Conservation (phyloP, 2,888 invertebrate genomes). For the Hedya salicella region DNA sequence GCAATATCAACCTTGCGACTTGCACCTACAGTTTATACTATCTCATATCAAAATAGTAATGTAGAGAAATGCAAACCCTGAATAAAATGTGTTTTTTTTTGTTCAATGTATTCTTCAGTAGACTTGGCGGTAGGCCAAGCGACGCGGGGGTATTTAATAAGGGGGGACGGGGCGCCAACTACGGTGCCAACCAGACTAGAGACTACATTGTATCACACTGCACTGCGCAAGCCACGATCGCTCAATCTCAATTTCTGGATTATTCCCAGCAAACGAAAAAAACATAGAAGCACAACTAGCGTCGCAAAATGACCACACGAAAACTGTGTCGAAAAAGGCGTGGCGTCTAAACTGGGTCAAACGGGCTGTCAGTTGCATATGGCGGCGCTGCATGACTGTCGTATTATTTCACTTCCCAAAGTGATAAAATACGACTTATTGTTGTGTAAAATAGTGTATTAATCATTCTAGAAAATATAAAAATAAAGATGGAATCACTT, state of each 20-base stretch:
- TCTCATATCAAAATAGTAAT: neutral
- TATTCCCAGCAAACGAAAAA: too few species aligned
- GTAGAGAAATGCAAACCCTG: neutral
- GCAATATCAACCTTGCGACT: conserved; percentile 2
- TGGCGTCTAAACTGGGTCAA: too few species aligned
- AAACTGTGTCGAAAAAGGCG: too few species aligned
- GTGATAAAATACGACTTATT: too few species aligned
- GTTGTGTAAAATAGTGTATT: too few species aligned
- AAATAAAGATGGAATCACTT: too few species aligned
- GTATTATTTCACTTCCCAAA: too few species aligned
- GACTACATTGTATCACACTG: conserved; percentile 1
- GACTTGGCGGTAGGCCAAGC: conserved; percentile 32
- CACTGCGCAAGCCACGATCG: neutral
- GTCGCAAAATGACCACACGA: too few species aligned
- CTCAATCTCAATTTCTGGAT: neutral
- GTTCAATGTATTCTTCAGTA: conserved; percentile 32
- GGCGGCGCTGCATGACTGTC: too few species aligned
- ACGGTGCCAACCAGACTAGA: conserved; percentile 23
- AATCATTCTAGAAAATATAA: too few species aligned
- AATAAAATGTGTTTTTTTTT: conserved; percentile 22
- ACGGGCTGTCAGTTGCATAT: too few species aligned
- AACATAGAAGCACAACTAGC: too few species aligned
- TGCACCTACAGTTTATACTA: conserved; percentile 7
- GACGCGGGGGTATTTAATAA: conserved; percentile 3
- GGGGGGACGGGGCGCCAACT: neutral